These are phyloP conservation scores for Ancistrus triradiatus DNA, from an alignment of 2,113 vertebrate species.

Conservation along the genomic window DNA sequence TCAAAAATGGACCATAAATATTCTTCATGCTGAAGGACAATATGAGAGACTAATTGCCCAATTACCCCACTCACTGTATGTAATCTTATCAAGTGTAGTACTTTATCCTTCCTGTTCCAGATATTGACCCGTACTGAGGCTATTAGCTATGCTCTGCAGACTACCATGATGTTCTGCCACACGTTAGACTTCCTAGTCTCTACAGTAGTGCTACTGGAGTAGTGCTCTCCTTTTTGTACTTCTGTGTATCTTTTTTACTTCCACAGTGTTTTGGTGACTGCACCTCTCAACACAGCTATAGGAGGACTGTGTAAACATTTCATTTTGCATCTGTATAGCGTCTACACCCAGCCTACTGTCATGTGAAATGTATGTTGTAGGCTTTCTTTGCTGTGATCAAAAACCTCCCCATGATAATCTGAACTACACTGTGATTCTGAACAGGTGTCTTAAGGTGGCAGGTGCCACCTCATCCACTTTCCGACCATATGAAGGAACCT, in stretches of 20 bases:
- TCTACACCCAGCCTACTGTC: conserved; percentile 26
- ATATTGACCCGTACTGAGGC: conserved; percentile 27
- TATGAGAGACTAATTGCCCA: conserved; percentile 25
- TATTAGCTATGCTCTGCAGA: conserved; percentile 32
- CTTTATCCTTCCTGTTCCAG: conserved; percentile 49
- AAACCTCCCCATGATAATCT: conserved; percentile 5
- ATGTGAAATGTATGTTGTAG: conserved; percentile 36
- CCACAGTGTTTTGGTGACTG: conserved; percentile 6
- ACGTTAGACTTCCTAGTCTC: background rate
- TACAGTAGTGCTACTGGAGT: conserved; percentile 8
- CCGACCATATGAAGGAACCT: conserved; percentile 5
- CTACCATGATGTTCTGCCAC: conserved; percentile 28
- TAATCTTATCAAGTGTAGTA: conserved; percentile 50
- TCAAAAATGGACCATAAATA: conserved; percentile 1
- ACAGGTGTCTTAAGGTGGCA: conserved; percentile 49
- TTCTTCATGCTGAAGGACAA: conserved; percentile 22
- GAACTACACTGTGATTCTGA: conserved; percentile 60
- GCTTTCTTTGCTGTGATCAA: conserved; percentile 4
- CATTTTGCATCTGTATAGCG: conserved; percentile 36
- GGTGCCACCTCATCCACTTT: conserved; percentile 20
- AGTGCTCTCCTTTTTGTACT: background rate
- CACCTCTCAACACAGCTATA: background rate
- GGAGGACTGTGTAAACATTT: conserved; percentile 24
- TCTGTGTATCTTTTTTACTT: background rate
- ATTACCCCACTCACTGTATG: conserved; percentile 40